A percentile compares a stretch with the other conserved stretches of the same genome.
These are phyloP conservation scores for Heteronetta atricapilla DNA, from an alignment of 2,113 vertebrate species.

Conservation along the genomic window DNA sequence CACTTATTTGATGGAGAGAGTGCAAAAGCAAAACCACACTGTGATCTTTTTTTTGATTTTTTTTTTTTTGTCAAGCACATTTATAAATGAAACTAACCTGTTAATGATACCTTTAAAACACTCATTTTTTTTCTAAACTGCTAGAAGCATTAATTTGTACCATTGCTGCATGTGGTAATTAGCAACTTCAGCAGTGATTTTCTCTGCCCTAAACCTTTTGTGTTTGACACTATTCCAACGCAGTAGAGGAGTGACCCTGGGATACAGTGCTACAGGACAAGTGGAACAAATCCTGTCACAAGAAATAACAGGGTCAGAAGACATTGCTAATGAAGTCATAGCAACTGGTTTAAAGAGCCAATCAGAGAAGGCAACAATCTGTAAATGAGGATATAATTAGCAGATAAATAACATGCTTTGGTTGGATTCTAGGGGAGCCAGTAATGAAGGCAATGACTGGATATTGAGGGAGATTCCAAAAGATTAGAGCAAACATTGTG, in stretches of 20 bases:
- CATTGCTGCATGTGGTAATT: conserved; percentile 74
- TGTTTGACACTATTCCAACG: conserved; percentile 78
- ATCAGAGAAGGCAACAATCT: conserved; percentile 83
- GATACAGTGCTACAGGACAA: conserved; percentile 80
- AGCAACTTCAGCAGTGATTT: conserved; percentile 61
- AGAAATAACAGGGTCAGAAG: conserved; percentile 89
- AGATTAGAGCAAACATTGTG: conserved; percentile 86
- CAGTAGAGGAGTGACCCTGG: conserved; percentile 77
- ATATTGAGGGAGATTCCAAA: conserved; percentile 82
- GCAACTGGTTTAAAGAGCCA: conserved; percentile 83
- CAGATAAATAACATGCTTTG: conserved; percentile 84
- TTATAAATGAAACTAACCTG: conserved; percentile 79
- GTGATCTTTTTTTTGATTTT: background rate
- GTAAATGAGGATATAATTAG: conserved; percentile 91
- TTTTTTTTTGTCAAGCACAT: conserved; percentile 40
- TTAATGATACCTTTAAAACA: conserved; percentile 79
- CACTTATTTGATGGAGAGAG: background rate
- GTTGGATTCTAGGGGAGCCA: conserved; percentile 78
- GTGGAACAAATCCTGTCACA: conserved; percentile 83
- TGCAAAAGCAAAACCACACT: conserved; percentile 39
- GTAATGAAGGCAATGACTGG: conserved; percentile 81
- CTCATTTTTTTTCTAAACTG: background rate
- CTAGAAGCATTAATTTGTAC: conserved; percentile 68
- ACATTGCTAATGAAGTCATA: conserved; percentile 87
- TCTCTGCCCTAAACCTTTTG: conserved; percentile 64